A percentile compares a stretch with the other conserved stretches of the same genome.
phyloP scores from a whole-genome alignment of 2,797 vertebrate genomes.

The Sebastes iracundus region DNA sequence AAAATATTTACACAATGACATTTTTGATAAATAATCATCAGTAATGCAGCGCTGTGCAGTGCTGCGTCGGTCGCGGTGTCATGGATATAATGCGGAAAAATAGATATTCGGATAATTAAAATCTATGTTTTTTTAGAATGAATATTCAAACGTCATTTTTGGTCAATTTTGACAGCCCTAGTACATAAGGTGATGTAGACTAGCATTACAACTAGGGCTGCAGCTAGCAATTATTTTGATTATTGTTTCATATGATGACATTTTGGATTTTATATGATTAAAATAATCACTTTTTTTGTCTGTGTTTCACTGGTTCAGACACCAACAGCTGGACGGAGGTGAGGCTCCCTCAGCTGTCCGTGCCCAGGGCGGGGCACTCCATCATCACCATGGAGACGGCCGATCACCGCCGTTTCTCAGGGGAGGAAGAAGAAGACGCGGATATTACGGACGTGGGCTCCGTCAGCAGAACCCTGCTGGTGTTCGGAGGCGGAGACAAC shows the following conservation, averaged over 20 bases:
- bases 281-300: not conserved
- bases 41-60: too few species aligned
- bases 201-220: too few species aligned
- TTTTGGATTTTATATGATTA: not conserved
- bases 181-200: not conserved
- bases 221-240: not conserved
- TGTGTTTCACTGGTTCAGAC: constrained; percentile 59
- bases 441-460: constrained; percentile 14
- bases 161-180: too few species aligned
- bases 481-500: constrained; percentile 88
- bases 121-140: too few species aligned
- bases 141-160: too few species aligned
- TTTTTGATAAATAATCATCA: too few species aligned
- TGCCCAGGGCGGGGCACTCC: constrained; percentile 85
- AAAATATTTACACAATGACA: too few species aligned
- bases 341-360: constrained; percentile 70
- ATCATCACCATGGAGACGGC: constrained; percentile 79
- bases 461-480: constrained; percentile 67
- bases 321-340: constrained; percentile 82
- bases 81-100: accelerated
- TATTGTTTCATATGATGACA: not conserved
- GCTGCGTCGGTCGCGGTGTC: too few species aligned
- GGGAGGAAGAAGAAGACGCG: constrained; percentile 20
- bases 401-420: not conserved
- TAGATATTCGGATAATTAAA: too few species aligned